phyloP scores from a whole-genome alignment of 2,888 invertebrate species.

The Sphecodes monilicornis region DNA sequence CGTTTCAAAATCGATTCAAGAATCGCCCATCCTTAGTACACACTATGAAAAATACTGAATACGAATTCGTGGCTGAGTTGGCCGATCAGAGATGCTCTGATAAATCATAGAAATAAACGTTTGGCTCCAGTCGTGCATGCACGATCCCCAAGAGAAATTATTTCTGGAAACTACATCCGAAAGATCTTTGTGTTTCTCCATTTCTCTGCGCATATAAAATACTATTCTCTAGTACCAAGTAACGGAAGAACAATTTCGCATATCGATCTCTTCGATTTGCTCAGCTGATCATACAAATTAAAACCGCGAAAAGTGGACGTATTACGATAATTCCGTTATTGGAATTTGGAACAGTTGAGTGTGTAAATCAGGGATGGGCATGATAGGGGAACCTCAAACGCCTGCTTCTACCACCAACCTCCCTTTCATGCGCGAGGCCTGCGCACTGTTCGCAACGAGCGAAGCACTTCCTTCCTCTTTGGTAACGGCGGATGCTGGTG shows the following conservation, averaged over 20 bases:
- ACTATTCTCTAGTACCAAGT: background rate
- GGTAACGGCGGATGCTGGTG: too few species aligned
- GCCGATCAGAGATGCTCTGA: conserved; percentile 39
- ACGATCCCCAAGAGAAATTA: conserved; percentile 45
- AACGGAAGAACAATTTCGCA: background rate
- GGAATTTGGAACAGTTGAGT: background rate
- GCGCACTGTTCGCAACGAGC: too few species aligned
- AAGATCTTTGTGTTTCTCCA: conserved; percentile 24
- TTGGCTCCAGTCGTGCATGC: conserved; percentile 3
- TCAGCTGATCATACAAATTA: background rate
- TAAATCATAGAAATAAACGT: conserved; percentile 20
- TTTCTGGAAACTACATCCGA: conserved; percentile 40
- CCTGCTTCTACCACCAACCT: too few species aligned
- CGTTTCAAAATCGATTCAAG: too few species aligned
- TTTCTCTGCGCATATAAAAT: background rate
- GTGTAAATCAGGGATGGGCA: too few species aligned
- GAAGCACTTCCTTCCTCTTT: too few species aligned
- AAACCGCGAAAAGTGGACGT: background rate
- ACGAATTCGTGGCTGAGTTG: conserved; percentile 19
- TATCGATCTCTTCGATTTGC: background rate
- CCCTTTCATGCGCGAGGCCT: too few species aligned
- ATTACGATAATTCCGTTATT: background rate
- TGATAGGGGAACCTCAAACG: too few species aligned
- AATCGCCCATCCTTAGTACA: too few species aligned
- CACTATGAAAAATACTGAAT: background rate